These are phyloP conservation scores for Barbus barbus DNA, from an alignment of 2,113 vertebrate species.

Conservation along the genomic window DNA sequence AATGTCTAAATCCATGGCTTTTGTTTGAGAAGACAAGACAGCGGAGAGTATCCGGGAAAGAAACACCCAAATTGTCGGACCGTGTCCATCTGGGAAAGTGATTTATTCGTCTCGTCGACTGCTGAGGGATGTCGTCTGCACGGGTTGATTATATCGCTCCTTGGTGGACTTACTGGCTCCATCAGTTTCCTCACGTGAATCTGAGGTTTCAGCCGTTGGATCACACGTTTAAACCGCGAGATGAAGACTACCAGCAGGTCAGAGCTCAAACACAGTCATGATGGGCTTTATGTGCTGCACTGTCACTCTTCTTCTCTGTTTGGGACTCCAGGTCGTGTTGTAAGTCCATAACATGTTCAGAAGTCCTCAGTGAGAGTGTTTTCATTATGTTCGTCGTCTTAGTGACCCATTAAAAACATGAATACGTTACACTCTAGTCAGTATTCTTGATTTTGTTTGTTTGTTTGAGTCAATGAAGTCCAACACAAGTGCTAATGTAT, in stretches of 20 bases:
- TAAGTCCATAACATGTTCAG: not conserved
- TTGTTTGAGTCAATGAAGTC: no score
- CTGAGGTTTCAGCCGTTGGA: slow-evolving; percentile 77
- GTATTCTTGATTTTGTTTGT: no score
- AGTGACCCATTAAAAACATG: no score
- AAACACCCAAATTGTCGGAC: slow-evolving; percentile 18
- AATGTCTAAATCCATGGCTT: slow-evolving; percentile 44
- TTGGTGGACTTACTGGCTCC: slow-evolving; percentile 90
- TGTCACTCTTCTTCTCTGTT: not conserved
- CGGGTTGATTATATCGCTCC: slow-evolving; percentile 85
- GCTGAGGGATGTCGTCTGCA: slow-evolving; percentile 74
- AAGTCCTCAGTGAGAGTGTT: not conserved
- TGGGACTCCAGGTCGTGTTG: not conserved
- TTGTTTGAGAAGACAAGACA: slow-evolving; percentile 67
- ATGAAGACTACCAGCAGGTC: slow-evolving; percentile 90
- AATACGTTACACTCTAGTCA: no score
- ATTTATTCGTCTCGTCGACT: not conserved
- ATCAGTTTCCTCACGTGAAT: slow-evolving; percentile 84
- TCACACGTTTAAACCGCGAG: slow-evolving; percentile 80
- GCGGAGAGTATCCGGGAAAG: slow-evolving; percentile 31
- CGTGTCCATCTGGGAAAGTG: not conserved
- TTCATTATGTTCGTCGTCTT: not conserved
- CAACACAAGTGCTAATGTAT: not conserved
- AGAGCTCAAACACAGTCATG: slow-evolving; percentile 48
- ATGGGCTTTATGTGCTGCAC: not conserved